A percentile compares a stretch with the other conserved stretches of the same genome.
Evolutionary conservation across 2,888 invertebrate species (phyloP).

Genomic region (Coenonympha glycerion): DNA sequence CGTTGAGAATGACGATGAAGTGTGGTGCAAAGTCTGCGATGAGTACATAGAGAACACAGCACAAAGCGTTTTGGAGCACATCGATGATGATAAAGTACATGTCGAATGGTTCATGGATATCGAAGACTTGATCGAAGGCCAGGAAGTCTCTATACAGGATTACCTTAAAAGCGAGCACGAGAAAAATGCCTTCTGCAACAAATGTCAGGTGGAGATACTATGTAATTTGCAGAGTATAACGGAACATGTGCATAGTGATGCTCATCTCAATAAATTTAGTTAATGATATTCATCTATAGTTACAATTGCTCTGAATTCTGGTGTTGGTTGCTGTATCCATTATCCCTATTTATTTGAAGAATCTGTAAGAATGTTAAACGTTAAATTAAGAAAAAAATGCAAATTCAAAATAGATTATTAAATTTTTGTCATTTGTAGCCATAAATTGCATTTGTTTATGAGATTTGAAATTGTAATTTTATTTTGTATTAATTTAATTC

Average conservation of each 20-base stretch:
- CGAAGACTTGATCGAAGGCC: slow-evolving; percentile 44
- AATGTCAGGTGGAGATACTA: slow-evolving; percentile 43
- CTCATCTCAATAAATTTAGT: slow-evolving; percentile 43
- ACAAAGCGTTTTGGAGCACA: slow-evolving; percentile 44
- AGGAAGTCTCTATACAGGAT: slow-evolving; percentile 43
- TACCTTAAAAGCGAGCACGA: slow-evolving; percentile 49
- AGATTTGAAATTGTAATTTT: background rate
- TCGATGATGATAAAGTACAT: slow-evolving; percentile 45
- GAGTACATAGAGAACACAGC: slow-evolving; percentile 46
- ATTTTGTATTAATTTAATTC: background rate
- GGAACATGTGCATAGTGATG: slow-evolving; percentile 45
- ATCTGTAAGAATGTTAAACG: background rate
- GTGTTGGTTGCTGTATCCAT: no score
- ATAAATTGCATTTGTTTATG: background rate
- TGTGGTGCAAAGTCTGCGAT: slow-evolving; percentile 53
- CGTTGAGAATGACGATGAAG: slow-evolving; percentile 39
- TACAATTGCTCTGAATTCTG: no score
- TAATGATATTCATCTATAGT: no score
- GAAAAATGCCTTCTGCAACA: slow-evolving; percentile 46
- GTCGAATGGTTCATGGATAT: slow-evolving; percentile 51
- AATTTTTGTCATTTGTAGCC: background rate
- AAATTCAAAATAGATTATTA: background rate
- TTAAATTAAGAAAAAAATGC: background rate
- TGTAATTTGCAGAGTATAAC: slow-evolving; percentile 43
- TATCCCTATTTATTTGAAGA: background rate